Evolutionary conservation across 2,797 vertebrate genomes (phyloP).

Genomic region (Xyrichtys novacula): DNA sequence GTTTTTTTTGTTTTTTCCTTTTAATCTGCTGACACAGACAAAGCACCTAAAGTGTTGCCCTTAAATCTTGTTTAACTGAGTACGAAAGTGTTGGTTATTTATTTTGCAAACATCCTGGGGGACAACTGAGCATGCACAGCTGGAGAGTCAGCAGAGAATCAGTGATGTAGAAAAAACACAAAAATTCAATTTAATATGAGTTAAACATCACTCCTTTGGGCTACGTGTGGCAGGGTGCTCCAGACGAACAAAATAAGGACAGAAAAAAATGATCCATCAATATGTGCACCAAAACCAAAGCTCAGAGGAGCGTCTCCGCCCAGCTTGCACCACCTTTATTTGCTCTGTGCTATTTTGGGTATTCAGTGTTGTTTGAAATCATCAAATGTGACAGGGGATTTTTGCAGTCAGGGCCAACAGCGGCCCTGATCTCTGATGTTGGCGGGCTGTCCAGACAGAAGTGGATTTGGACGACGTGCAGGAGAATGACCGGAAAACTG

Average conservation of each 20-base stretch:
- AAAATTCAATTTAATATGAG: constrained; percentile 26
- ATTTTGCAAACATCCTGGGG: constrained; percentile 40
- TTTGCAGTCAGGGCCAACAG: constrained; percentile 44
- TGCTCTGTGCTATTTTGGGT: constrained; percentile 30
- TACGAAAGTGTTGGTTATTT: constrained; percentile 16
- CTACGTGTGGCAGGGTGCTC: constrained; percentile 19
- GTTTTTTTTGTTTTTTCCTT: too few relatives aligned
- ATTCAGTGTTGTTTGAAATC: constrained; percentile 49
- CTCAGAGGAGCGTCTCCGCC: constrained; percentile 32
- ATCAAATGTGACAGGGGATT: constrained; percentile 63
- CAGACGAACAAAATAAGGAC: constrained; percentile 11
- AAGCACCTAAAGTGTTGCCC: constrained; percentile 10
- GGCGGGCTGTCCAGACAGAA: constrained; percentile 49
- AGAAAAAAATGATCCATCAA: neutral
- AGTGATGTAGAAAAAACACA: constrained; percentile 34
- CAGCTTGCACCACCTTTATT: neutral
- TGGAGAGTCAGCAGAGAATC: constrained; percentile 23
- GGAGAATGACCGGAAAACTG: constrained; percentile 47
- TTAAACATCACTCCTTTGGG: constrained; percentile 18
- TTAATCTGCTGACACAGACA: neutral
- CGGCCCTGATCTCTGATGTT: constrained; percentile 45
- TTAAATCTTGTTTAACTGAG: constrained; percentile 21
- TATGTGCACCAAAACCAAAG: constrained; percentile 17
- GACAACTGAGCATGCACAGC: constrained; percentile 26
- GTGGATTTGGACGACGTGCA: constrained; percentile 41